Evolutionary conservation across 2,113 vertebrate genomes (phyloP).

Genomic region (Bombycilla garrulus): DNA sequence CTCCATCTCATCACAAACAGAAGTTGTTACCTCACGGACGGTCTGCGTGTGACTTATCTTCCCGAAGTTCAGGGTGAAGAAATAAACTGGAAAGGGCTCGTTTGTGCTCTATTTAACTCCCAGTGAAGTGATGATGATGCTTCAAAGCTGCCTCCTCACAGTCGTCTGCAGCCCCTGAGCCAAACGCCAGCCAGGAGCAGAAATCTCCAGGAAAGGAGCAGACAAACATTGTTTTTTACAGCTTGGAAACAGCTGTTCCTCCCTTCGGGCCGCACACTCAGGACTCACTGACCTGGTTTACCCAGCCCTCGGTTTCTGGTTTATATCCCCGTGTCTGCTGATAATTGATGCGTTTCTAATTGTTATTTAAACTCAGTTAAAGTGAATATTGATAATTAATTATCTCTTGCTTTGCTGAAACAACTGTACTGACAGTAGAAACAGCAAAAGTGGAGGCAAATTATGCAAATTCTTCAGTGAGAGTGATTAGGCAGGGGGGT

Average conservation of each 20-base stretch:
- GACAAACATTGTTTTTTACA: not conserved
- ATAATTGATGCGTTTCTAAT: not conserved
- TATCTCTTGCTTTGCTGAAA: not conserved
- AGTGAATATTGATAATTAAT: not conserved
- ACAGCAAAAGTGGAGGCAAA: not conserved
- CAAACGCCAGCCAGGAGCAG: not conserved
- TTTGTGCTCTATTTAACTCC: not conserved
- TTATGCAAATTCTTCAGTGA: not conserved
- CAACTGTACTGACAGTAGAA: not conserved
- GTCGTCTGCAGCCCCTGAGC: not conserved
- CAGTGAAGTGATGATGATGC: not conserved
- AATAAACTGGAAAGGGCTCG: not conserved
- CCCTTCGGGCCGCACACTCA: not conserved
- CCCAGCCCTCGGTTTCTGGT: not conserved
- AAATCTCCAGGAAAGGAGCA: not conserved
- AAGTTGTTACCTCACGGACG: not conserved
- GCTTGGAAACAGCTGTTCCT: not conserved
- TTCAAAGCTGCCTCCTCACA: not conserved
- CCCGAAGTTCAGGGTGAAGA: not conserved
- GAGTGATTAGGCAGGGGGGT: not conserved
- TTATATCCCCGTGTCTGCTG: not conserved
- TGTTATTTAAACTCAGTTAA: not conserved
- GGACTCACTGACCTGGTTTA: conserved; percentile 17
- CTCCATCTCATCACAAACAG: not conserved
- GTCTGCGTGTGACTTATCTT: not conserved